Evolutionary conservation across 1,140 invertebrate species (phyloP), one percentile per base, ranked within the genome.

Genomic region (Drosophila orosa): DNA sequence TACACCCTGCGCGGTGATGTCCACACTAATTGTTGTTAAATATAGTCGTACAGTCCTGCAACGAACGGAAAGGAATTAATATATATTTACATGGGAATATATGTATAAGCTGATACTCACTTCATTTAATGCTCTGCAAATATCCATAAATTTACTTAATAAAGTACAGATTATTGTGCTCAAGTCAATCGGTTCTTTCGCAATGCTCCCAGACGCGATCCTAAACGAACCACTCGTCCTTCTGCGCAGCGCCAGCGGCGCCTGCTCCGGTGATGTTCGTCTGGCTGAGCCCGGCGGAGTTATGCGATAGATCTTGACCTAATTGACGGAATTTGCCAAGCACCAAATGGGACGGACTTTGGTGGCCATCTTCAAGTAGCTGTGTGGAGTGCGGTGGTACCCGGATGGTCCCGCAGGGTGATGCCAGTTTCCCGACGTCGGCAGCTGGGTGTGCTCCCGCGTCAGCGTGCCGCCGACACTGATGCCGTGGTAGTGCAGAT

Each of bases 361-460:
- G 90, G 89, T 92, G 91, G 90, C 89, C 91, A 92, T 92, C 91
- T 92, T 92, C 91, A 91, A 87, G 83, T 89, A 91, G 56, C 83
- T 92, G 90, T 80, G 90, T 91, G 85, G 90, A 86, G 90, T 92
- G 93, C 93, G 93, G 93, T 93, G 93, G 93, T 93, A 93, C 95
- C 95, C 95, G 94, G 94, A 93, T 94, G 94, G 95, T 95, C 95
- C 96, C 96, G 95, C 96, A 97, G 96, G 96, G 96, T 95, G 96
- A 95, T 94, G 95, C 96, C 95, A 97, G 96, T 97, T 97, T 97
- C 96, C 96, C 96, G 96, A 95, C 83, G 92, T 75, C 60, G 92
- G 90, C 90, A 92, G 82, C 82, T 92, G 87, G 81, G 92, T 92
- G 44, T 91, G 89, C 75, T 92, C 82, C 85, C 92, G 80, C 86